Percentiles rank a stretch among this genome's conserved stretches.
phyloP scores from a whole-genome alignment of 2,797 vertebrate genomes.

The Tympanoctomys barrerae region DNA sequence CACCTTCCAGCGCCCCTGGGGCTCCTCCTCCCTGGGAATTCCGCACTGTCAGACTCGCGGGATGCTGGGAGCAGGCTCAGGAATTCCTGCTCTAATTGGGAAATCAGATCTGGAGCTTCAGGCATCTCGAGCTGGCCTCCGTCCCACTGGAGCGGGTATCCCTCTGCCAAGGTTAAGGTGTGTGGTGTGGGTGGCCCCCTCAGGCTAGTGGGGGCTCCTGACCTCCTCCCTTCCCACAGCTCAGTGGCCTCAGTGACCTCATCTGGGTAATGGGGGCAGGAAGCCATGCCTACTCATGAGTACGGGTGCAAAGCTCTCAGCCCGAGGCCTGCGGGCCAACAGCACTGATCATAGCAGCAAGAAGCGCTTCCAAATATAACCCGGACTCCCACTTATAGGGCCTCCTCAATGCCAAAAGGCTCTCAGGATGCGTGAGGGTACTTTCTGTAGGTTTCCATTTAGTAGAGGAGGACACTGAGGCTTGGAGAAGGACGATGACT shows the following conservation, averaged over 20 bases:
- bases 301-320: not conserved
- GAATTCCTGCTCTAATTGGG: constrained; percentile 64
- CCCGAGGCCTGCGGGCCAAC: not conserved
- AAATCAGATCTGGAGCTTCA: constrained; percentile 56
- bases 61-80: not conserved
- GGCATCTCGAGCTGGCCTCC: not conserved
- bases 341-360: not conserved
- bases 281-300: not conserved
- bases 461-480: constrained; percentile 40
- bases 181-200: not conserved
- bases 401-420: not conserved
- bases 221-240: not conserved
- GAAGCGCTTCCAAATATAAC: not conserved
- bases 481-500: not conserved
- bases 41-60: not conserved
- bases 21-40: constrained; percentile 33
- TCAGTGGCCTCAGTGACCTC: not conserved
- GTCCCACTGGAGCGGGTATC: not conserved
- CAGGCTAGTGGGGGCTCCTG: not conserved
- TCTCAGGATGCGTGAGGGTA: too few species aligned
- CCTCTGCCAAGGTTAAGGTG: not conserved
- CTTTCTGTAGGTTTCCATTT: not conserved
- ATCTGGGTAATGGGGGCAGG: not conserved
- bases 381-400: not conserved
- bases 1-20: not conserved